Conservation (phyloP, 2,113 vertebrate species). For the Gasterosteus nipponicus region DNA sequence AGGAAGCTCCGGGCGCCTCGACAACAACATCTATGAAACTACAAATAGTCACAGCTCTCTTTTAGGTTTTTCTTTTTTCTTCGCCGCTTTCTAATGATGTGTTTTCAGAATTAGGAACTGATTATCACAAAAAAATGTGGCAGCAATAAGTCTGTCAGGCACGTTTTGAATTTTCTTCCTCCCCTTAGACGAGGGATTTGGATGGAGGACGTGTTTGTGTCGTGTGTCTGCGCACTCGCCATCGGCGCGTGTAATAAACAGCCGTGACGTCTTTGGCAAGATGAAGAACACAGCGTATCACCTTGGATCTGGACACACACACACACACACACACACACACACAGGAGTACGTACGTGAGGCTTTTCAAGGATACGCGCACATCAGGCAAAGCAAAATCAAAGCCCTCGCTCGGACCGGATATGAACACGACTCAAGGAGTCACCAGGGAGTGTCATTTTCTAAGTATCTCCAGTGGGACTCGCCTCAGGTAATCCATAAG, state of each 20-base stretch:
- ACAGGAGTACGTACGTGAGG: background rate
- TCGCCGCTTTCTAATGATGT: background rate
- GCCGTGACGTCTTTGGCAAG: conserved; percentile 39
- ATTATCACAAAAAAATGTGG: conserved; percentile 19
- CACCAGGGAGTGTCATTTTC: conserved; percentile 72
- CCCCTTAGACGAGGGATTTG: conserved; percentile 35
- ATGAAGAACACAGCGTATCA: conserved; percentile 56
- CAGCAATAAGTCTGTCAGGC: conserved; percentile 20
- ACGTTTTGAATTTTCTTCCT: background rate
- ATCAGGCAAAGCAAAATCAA: conserved; percentile 52
- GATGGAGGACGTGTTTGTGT: background rate
- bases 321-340: conserved; percentile 13
- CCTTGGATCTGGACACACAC: conserved; percentile 46
- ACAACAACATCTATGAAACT: background rate
- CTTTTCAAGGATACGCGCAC: conserved; percentile 17
- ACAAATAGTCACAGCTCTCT: background rate
- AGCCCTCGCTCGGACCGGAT: conserved; percentile 63
- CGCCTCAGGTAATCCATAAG: conserved; percentile 71
- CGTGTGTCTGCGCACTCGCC: background rate
- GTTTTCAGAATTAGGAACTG: background rate
- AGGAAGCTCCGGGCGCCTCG: background rate
- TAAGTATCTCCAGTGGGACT: conserved; percentile 66
- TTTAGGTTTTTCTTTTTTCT: background rate
- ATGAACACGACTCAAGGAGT: conserved; percentile 70
- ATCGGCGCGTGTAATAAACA: conserved; percentile 15